phyloP scores from a whole-genome alignment of 2,888 invertebrate species.

The Pammene fasciana region DNA sequence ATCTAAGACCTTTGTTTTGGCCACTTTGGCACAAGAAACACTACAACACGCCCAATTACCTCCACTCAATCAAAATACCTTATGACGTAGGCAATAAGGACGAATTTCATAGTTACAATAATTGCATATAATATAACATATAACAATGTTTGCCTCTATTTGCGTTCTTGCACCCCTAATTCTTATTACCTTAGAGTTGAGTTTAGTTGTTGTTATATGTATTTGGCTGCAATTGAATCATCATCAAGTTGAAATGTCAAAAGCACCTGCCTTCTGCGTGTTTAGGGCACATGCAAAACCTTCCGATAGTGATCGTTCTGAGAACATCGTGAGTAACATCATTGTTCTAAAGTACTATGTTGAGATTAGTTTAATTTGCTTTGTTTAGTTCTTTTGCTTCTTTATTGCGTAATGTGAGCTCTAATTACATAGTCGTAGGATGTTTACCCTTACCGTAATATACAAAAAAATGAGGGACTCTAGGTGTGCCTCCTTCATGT shows the following conservation, averaged over 20 bases:
- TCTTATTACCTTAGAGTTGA: not conserved
- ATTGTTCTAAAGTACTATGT: conserved; percentile 29
- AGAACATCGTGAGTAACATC: conserved; percentile 36
- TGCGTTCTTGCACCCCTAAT: conserved; percentile 5
- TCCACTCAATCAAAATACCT: not conserved
- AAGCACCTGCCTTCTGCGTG: conserved; percentile 41
- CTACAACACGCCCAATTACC: conserved; percentile 28
- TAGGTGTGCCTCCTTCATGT: no score
- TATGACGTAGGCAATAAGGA: not conserved
- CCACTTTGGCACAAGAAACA: conserved; percentile 28
- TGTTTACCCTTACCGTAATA: no score
- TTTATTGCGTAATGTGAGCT: not conserved
- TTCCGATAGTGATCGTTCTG: conserved; percentile 39
- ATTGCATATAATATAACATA: not conserved
- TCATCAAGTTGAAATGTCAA: conserved; percentile 39
- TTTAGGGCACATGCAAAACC: conserved; percentile 37
- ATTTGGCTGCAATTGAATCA: conserved; percentile 29
- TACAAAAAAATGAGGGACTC: no score
- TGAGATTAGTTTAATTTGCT: conserved; percentile 30
- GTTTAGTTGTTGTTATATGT: not conserved
- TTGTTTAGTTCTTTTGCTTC: conserved; percentile 13
- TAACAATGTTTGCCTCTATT: not conserved
- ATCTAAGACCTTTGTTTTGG: conserved; percentile 43
- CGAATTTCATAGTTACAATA: not conserved
- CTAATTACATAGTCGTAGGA: no score